Percentiles rank a stretch among this genome's conserved stretches.
These are phyloP conservation scores for Chrysina gloriosa DNA, from an alignment of 2,888 invertebrate genomes.

Conservation along the genomic window DNA sequence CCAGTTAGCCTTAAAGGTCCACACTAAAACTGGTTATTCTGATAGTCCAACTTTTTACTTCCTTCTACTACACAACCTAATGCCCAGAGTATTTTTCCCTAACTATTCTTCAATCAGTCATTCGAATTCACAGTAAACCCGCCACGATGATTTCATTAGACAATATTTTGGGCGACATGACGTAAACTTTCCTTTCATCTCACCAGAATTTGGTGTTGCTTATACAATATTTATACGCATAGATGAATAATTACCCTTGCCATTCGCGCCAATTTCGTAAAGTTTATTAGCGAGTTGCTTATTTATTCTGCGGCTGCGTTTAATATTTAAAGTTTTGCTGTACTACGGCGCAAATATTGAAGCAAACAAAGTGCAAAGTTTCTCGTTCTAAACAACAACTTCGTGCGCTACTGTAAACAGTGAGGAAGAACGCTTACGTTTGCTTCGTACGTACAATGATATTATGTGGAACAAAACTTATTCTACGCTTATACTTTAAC, in stretches of 20 bases:
- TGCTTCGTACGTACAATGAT: neutral
- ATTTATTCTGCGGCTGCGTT: conserved; percentile 19
- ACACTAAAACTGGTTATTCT: too few relatives aligned
- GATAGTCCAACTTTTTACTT: too few relatives aligned
- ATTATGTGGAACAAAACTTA: neutral
- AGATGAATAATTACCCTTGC: conserved; percentile 17
- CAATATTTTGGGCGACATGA: too few relatives aligned
- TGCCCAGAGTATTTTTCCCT: too few relatives aligned
- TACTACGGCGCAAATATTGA: conserved; percentile 26
- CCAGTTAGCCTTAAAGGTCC: too few relatives aligned
- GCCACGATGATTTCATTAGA: too few relatives aligned
- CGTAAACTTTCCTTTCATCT: neutral
- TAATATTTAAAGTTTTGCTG: conserved; percentile 34
- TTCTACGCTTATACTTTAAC: neutral
- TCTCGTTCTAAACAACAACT: conserved; percentile 29
- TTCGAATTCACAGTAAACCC: too few relatives aligned
- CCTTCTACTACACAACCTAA: too few relatives aligned
- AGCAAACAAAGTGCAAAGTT: conserved; percentile 34
- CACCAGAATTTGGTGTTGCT: neutral
- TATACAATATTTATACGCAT: neutral
- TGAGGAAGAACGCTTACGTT: conserved; percentile 2
- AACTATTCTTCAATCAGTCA: too few relatives aligned
- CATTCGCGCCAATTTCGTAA: neutral
- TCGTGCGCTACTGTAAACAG: conserved; percentile 23
- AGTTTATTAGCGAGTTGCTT: conserved; percentile 3